Evolutionary conservation across 2,888 invertebrate genomes (phyloP), one percentile per base, ranked within the genome.

Genomic region (Temnothorax ravouxi): DNA sequence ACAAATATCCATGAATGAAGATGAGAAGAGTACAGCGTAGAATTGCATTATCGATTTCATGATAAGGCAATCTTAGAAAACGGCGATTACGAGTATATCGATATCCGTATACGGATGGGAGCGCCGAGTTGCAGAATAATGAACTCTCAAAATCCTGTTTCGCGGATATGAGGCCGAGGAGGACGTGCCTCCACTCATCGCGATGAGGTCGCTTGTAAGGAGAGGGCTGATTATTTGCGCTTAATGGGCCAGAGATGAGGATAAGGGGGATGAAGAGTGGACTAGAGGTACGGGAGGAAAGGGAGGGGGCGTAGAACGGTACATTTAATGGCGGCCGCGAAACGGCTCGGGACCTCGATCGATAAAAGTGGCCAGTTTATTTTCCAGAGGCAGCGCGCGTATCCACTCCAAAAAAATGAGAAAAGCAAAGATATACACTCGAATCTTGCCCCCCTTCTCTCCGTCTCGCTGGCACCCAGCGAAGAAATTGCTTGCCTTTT

Each of bases 341-440:
- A 90, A 87, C 90, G 85, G 84, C 83, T 77, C 67, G 71, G 87
- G 66, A 86, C 85, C 83, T 88, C 88, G 89, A 91, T 91, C 89
- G 91, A 91, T 91, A 90, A 91, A 91, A 90, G 87, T 85, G 82
- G 83, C 89, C 83, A 87, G 52, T 88, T 89, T 88, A 90, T 91
- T 91, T 91, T 87, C 87, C 86, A 81, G 74, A 64, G 86, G 84
- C 79, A 77, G 74, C 82, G 79, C 71, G 79, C 71, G 75, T 66
- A 81, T 41, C 84, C 25, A 38, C 69, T 59, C 59, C 34, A 34
- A 76, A 66, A 76, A 69, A 44, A 52, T 52, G 61, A 75, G 52
- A 81, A 67, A 47, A 69, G 29, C 15, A 61, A 76, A 62, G 54
- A 74, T 74, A 66, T 76, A 61, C 62, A 79, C 82, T 89, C 81